phyloP scores from a whole-genome alignment of 2,113 vertebrate species.

The Ranitomeya variabilis region DNA sequence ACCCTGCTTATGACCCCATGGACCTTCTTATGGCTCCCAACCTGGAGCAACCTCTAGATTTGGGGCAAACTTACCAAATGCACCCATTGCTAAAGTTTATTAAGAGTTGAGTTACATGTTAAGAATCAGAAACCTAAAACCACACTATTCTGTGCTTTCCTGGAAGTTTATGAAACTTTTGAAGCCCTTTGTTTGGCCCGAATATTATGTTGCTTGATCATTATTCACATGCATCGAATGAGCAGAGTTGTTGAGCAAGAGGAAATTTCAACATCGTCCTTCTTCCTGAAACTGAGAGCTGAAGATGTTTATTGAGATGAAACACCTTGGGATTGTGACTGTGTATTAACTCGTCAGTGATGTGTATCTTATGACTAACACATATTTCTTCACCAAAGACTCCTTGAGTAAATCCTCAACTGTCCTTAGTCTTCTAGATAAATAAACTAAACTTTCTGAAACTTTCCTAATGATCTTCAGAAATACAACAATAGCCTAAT shows the following conservation, averaged over 20 bases:
- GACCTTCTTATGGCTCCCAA: neutral
- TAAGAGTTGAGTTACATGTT: neutral
- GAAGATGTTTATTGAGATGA: slow-evolving; percentile 12
- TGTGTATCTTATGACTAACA: neutral
- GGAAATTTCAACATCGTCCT: neutral
- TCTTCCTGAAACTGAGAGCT: neutral
- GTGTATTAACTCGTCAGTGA: neutral
- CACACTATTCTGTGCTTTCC: neutral
- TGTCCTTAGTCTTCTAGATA: neutral
- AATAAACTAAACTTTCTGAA: neutral
- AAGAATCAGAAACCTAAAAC: neutral
- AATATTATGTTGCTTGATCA: neutral
- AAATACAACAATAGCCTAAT: neutral
- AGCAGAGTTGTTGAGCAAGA: slow-evolving; percentile 26
- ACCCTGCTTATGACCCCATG: neutral
- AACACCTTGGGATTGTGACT: slow-evolving; percentile 26
- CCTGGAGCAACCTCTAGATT: neutral
- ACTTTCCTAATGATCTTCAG: neutral
- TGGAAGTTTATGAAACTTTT: slow-evolving; percentile 9
- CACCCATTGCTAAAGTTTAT: neutral
- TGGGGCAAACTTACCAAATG: neutral
- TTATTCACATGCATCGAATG: neutral
- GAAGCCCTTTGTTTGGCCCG: neutral
- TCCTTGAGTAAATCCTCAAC: neutral
- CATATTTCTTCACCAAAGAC: neutral